Conservation (phyloP, 2,888 invertebrate genomes). For the Pterobdella sp. region DNA sequence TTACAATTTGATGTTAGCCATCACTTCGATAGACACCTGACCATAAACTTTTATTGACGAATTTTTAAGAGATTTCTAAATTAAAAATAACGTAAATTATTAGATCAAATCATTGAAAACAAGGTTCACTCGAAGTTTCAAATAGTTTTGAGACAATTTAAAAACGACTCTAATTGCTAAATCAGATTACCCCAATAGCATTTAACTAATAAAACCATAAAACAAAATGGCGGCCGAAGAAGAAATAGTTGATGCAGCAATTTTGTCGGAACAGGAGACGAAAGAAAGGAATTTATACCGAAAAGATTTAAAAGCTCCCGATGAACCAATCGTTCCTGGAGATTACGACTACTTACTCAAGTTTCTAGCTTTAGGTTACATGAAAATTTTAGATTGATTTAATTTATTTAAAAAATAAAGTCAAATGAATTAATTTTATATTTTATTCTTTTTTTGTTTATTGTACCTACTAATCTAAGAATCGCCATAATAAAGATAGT, state of each 20-base stretch:
- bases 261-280: not conserved
- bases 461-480: not conserved
- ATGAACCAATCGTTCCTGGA: constrained; percentile 18
- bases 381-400: not conserved
- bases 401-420: not conserved
- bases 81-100: too few relatives aligned
- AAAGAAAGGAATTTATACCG: not conserved
- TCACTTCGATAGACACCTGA: too few relatives aligned
- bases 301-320: not conserved
- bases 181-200: too few relatives aligned
- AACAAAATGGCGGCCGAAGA: too few relatives aligned
- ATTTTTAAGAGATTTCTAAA: too few relatives aligned
- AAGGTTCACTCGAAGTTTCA: too few relatives aligned
- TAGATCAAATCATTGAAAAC: too few relatives aligned
- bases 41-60: too few relatives aligned
- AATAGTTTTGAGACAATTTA: too few relatives aligned
- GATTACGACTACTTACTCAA: constrained; percentile 88
- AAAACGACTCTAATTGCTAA: too few relatives aligned
- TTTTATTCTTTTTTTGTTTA: constrained; percentile 9
- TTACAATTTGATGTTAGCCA: too few relatives aligned
- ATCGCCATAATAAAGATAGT: not conserved
- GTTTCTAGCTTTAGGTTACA: constrained; percentile 73
- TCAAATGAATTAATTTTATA: not conserved
- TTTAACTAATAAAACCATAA: too few relatives aligned
- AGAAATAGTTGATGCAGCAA: not conserved